These are phyloP conservation scores for Zosterops pallidus DNA, from an alignment of 2,113 vertebrate genomes.

Conservation along the genomic window DNA sequence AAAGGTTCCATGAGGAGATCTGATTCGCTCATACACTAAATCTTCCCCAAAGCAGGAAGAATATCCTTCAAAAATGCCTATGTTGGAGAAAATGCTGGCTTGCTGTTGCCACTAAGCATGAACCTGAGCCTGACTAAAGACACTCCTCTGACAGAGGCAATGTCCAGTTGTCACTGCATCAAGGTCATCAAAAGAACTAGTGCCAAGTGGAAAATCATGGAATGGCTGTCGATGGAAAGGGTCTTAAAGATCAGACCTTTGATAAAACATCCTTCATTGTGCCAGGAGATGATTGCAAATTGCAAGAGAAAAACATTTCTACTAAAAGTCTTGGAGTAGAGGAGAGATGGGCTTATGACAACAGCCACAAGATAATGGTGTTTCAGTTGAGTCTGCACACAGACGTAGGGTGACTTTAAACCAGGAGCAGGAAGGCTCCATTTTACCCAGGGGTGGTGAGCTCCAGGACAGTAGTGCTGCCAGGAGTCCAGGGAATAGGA, in stretches of 20 bases:
- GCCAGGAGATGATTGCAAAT: neutral
- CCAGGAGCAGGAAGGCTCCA: too few relatives aligned
- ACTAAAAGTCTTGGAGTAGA: neutral
- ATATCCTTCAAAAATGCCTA: neutral
- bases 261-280: neutral
- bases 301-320: neutral
- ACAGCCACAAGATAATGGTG: fast-evolving
- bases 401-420: too few relatives aligned
- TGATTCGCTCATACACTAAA: neutral
- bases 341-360: fast-evolving
- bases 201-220: neutral
- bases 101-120: neutral
- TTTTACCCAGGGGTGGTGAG: neutral
- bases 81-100: neutral
- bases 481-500: neutral
- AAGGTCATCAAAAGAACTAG: neutral
- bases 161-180: neutral
- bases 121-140: neutral
- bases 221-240: neutral
- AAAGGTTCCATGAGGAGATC: neutral
- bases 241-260: neutral
- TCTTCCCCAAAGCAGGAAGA: neutral
- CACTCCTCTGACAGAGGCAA: neutral
- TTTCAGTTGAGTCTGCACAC: neutral
- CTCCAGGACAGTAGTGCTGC: neutral